Evolutionary conservation across 2,888 invertebrate species (phyloP), one percentile per base, ranked within the genome.

Genomic region (Ptycholaimellus sp.): DNA sequence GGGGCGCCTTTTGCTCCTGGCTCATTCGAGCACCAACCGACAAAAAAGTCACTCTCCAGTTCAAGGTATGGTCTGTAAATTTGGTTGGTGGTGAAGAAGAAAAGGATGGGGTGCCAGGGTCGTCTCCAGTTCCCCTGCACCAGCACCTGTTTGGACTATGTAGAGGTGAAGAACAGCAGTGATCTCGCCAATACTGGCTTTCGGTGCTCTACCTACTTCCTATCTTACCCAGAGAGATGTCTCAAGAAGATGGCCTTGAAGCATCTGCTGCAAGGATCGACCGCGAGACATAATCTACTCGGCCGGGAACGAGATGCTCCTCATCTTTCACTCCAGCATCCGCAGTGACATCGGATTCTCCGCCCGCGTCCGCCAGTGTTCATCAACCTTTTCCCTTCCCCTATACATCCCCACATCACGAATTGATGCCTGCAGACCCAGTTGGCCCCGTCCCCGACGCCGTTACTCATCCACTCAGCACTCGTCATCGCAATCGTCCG

Each of bases 221-320:
- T n/a, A 5, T 6, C 7, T 7, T 33, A 14, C 7, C 18, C n/a
- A 19, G 17, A 19, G n/a, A n/a, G n/a, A n/a, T n/a, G n/a, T n/a
- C n/a, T n/a, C n/a, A n/a, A n/a, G n/a, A n/a, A n/a, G n/a, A n/a
- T n/a, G n/a, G 2, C 6, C 3, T n/a, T 39, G 21, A 20, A 39
- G 39, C 6, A 36, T 20, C 27, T 39, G 39, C 31, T 39, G 39
- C 31, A 36, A 16, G 17, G 30, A 28, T 13, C 11, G 9, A 3
- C 38, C 82, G 80, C 33, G 80, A 78, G 37, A 83, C 82, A 66
- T 81, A 79, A 65, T 83, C 82, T 48, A 82, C 81, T 83, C 83
- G 83, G 76, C 82, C 82, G 67, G 83, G 83, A 36, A 83, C 82
- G 47, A 82, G 73, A 33, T 81, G 74, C 61, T 81, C 20, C 80